Evolutionary conservation across 2,888 invertebrate species (phyloP).

Genomic region (Sericinus montela): DNA sequence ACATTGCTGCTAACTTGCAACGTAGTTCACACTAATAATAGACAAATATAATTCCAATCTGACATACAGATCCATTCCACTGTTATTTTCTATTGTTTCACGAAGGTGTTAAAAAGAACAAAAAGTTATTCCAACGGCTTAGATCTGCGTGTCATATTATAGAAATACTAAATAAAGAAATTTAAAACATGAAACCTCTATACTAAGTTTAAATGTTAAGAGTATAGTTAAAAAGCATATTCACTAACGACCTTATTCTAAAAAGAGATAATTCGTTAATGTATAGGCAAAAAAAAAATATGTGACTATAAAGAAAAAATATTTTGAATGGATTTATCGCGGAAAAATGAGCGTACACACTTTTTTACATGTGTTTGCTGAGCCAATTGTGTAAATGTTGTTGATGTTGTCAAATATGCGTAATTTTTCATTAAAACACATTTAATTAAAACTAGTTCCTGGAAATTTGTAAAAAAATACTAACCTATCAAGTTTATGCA

Average conservation of each 20-base stretch:
- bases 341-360: conserved; percentile 14
- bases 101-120: neutral
- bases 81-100: neutral
- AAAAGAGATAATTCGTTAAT: conserved; percentile 17
- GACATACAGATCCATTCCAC: conserved; percentile 11
- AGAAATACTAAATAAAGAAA: conserved; percentile 30
- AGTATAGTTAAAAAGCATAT: conserved; percentile 18
- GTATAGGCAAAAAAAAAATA: conserved; percentile 20
- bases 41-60: conserved; percentile 8
- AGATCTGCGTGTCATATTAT: conserved; percentile 6
- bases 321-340: conserved; percentile 20
- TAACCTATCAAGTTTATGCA: neutral
- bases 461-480: neutral
- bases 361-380: neutral
- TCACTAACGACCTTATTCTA: conserved; percentile 12
- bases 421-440: too few relatives aligned
- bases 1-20: neutral
- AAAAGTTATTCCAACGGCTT: conserved; percentile 4
- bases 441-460: too few relatives aligned
- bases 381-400: too few relatives aligned
- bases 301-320: conserved; percentile 20
- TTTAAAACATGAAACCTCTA: conserved; percentile 32
- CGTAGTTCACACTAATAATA: conserved; percentile 14
- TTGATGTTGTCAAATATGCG: neutral
- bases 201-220: conserved; percentile 24